Percentiles rank a stretch among this genome's conserved stretches.
phyloP scores from a whole-genome alignment of 2,888 invertebrate genomes.

The Leptopilina syphax region DNA sequence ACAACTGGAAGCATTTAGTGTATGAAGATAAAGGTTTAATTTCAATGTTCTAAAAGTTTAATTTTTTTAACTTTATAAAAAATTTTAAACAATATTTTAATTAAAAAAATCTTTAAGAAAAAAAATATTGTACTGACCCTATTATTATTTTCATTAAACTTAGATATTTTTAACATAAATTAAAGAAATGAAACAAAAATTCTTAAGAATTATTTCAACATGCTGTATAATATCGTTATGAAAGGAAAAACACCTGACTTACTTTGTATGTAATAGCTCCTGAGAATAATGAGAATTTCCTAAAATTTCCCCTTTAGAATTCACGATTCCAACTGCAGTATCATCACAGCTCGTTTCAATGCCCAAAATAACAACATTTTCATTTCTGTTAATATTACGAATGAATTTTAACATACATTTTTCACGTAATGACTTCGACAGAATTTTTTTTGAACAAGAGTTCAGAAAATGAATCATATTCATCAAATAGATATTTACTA shows the following conservation, averaged over 20 bases:
- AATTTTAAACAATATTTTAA: too few species aligned
- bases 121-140: too few species aligned
- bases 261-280: constrained; percentile 86
- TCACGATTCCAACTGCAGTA: constrained; percentile 94
- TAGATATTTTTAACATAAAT: too few species aligned
- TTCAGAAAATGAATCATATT: background rate
- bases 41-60: too few species aligned
- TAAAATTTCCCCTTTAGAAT: constrained; percentile 83
- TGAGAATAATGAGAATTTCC: constrained; percentile 92
- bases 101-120: too few species aligned
- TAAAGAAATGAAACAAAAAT: background rate
- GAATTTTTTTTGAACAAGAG: background rate
- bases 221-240: too few species aligned
- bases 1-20: too few species aligned
- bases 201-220: background rate
- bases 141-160: too few species aligned
- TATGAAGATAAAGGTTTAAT: too few species aligned
- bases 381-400: constrained; percentile 33
- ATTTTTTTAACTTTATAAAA: too few species aligned
- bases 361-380: constrained; percentile 82
- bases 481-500: too few species aligned
- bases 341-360: constrained; percentile 99
- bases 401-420: background rate
- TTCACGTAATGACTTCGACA: background rate
- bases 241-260: constrained; percentile 58